Conservation (phyloP, 2,113 vertebrate genomes). For the Charina bottae region DNA sequence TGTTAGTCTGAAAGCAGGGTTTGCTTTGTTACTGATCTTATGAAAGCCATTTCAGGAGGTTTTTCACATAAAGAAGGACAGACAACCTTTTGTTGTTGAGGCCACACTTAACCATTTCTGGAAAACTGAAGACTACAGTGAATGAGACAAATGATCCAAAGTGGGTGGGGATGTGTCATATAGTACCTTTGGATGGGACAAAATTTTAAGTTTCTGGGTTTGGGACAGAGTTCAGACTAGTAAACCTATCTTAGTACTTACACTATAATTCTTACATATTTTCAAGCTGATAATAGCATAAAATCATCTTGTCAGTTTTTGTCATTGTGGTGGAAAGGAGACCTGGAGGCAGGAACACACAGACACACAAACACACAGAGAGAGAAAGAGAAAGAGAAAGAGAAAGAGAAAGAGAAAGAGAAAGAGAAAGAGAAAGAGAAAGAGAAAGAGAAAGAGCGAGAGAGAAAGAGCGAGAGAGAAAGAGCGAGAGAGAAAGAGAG, state of each 20-base stretch:
- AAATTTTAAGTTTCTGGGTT: neutral
- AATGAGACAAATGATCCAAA: neutral
- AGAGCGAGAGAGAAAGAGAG: no score
- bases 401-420: no score
- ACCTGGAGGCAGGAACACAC: neutral
- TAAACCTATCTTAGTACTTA: no score
- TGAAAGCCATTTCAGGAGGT: neutral
- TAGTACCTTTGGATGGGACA: neutral
- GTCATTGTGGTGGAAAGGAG: neutral
- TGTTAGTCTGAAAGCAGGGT: neutral
- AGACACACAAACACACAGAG: neutral
- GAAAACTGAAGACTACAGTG: neutral
- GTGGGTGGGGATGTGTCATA: neutral
- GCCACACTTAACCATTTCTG: neutral
- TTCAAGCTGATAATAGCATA: neutral
- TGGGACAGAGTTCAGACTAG: no score
- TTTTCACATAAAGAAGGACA: neutral
- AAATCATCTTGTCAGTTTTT: neutral
- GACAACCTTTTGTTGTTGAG: neutral
- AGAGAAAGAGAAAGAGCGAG: no score
- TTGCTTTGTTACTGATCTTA: neutral
- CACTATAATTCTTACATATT: neutral
- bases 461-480: no score
- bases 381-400: no score
- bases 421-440: no score